These are phyloP conservation scores for Malacoctenus gilli DNA, from an alignment of 2,797 vertebrate species.

Conservation along the genomic window DNA sequence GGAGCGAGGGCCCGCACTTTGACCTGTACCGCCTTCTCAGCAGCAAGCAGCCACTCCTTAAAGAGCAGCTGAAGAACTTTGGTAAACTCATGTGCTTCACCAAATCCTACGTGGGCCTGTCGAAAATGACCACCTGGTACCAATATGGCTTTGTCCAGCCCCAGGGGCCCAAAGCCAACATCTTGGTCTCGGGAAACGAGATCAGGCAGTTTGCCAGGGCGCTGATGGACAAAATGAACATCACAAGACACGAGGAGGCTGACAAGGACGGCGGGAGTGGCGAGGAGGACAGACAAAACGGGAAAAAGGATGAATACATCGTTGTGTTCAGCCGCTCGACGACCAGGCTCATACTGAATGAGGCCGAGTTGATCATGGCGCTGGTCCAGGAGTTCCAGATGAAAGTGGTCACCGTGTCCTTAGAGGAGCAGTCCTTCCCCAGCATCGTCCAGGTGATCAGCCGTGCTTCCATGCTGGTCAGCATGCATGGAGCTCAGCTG, in stretches of 20 bases:
- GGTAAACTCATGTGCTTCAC: slow-evolving; percentile 97
- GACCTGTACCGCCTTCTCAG: slow-evolving; percentile 94
- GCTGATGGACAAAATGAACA: slow-evolving; percentile 88
- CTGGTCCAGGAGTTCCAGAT: slow-evolving; percentile 96
- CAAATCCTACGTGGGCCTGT: slow-evolving; percentile 93
- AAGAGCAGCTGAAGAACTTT: slow-evolving; percentile 90
- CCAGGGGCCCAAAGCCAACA: slow-evolving; percentile 96
- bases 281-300: slow-evolving; percentile 60
- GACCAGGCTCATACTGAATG: slow-evolving; percentile 93
- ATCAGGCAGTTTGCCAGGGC: slow-evolving; percentile 90
- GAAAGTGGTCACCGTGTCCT: slow-evolving; percentile 92
- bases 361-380: slow-evolving; percentile 91
- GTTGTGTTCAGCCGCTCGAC: slow-evolving; percentile 92
- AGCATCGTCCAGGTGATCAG: slow-evolving; percentile 88
- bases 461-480: slow-evolving; percentile 91
- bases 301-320: slow-evolving; percentile 86
- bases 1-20: slow-evolving; percentile 92
- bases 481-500: slow-evolving; percentile 97
- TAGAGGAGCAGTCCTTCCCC: slow-evolving; percentile 91
- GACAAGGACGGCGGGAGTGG: slow-evolving; percentile 49
- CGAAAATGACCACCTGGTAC: slow-evolving; percentile 98
- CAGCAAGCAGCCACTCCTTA: slow-evolving; percentile 93
- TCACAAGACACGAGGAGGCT: slow-evolving; percentile 69
- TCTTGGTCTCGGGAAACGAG: slow-evolving; percentile 94
- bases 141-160: slow-evolving; percentile 98